These are phyloP conservation scores for Tachysurus fulvidraco DNA, from an alignment of 2,113 vertebrate species.

Conservation along the genomic window DNA sequence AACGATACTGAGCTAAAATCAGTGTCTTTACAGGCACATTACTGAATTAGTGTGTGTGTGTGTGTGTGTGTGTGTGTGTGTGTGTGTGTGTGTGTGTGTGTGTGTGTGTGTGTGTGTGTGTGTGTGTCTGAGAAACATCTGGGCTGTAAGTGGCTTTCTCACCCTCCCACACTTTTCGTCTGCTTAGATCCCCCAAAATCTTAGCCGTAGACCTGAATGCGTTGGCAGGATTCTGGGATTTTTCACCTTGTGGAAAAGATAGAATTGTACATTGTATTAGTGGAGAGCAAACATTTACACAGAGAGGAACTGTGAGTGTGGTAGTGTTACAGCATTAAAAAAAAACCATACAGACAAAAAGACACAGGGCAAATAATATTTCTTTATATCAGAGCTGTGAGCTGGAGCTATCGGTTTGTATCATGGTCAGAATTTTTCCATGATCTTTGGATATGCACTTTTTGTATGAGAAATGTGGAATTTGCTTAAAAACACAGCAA, in stretches of 20 bases:
- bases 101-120: constrained; percentile 34
- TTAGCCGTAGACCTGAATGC: constrained; percentile 54
- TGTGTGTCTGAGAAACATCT: constrained; percentile 38
- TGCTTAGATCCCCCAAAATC: constrained; percentile 18
- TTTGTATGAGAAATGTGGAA: background rate
- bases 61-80: constrained; percentile 38
- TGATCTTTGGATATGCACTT: background rate
- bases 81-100: constrained; percentile 42
- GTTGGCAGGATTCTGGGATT: constrained; percentile 59
- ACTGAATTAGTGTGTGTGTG: constrained; percentile 56
- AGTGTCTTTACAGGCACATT: constrained; percentile 20
- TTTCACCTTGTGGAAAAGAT: constrained; percentile 59
- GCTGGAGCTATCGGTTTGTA: constrained; percentile 20
- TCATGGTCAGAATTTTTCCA: constrained; percentile 17
- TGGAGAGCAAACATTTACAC: constrained; percentile 72
- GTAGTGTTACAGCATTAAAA: constrained; percentile 52
- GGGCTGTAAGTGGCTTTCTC: constrained; percentile 39
- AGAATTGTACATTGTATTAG: constrained; percentile 62
- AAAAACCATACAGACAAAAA: constrained; percentile 58
- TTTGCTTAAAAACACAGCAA: constrained; percentile 45
- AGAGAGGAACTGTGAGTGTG: constrained; percentile 62
- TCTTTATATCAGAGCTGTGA: constrained; percentile 51
- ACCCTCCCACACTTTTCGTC: constrained; percentile 60
- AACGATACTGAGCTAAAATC: constrained; percentile 35
- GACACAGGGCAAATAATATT: constrained; percentile 63